Evolutionary conservation across 2,113 vertebrate species (phyloP).

Genomic region (Prolemur simus): DNA sequence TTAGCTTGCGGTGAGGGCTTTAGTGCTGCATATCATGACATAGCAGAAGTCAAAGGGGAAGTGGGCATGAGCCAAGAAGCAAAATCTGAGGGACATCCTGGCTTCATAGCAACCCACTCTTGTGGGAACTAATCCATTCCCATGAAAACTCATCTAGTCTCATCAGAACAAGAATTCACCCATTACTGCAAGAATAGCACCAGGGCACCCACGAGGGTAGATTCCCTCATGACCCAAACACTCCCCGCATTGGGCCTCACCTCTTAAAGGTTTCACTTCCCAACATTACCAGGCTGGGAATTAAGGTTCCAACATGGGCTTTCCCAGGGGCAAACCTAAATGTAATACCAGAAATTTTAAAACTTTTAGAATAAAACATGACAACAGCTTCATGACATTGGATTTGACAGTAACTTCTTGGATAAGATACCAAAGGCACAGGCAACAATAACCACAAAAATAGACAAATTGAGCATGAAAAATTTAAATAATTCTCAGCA

Average conservation of each 20-base stretch:
- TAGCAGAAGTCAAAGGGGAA: neutral
- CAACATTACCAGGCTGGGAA: neutral
- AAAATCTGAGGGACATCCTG: neutral
- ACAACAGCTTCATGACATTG: neutral
- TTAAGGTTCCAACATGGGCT: neutral
- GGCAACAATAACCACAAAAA: neutral
- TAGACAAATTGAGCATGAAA: neutral
- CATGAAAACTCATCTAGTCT: neutral
- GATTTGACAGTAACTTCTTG: neutral
- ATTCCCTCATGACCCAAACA: neutral
- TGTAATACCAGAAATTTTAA: neutral
- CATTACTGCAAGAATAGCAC: neutral
- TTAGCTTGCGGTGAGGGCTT: neutral
- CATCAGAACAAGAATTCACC: neutral
- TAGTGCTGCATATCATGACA: neutral
- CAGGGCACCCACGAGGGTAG: neutral
- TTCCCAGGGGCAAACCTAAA: neutral
- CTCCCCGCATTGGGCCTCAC: neutral
- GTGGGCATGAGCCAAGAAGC: neutral
- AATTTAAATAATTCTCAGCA: neutral
- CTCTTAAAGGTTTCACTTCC: neutral
- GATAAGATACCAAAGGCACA: neutral
- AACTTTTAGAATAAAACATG: neutral
- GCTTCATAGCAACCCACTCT: neutral
- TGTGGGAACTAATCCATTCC: neutral